Conservation (phyloP, 2,113 vertebrate species). For the Anser cygnoides region DNA sequence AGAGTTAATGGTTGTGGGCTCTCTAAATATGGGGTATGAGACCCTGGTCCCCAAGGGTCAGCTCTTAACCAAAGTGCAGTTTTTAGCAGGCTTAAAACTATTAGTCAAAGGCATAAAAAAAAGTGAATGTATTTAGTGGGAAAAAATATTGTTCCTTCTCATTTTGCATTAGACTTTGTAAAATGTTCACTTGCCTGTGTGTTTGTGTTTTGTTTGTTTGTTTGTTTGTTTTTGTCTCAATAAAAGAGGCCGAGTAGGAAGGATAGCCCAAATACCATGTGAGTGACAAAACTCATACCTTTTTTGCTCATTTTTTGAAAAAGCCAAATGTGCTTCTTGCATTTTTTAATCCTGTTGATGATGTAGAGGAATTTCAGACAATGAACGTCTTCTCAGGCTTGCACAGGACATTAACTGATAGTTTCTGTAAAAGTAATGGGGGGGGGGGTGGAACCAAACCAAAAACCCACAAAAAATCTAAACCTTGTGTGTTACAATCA, state of each 20-base stretch:
- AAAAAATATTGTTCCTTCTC: background rate
- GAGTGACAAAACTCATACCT: background rate
- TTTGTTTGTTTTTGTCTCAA: background rate
- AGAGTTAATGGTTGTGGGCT: background rate
- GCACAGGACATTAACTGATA: background rate
- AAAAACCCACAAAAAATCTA: no score
- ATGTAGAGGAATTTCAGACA: background rate
- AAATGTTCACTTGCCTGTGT: background rate
- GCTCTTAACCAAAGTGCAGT: background rate
- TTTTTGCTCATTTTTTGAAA: background rate
- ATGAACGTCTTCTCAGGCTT: background rate
- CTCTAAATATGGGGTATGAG: background rate
- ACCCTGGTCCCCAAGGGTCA: background rate
- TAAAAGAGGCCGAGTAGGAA: background rate
- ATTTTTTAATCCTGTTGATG: background rate
- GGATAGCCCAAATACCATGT: background rate
- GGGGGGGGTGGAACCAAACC: no score
- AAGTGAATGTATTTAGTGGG: background rate
- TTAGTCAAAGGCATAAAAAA: background rate
- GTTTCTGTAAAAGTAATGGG: background rate
- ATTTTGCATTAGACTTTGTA: background rate
- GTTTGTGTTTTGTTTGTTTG: background rate
- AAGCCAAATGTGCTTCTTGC: background rate
- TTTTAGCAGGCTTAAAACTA: background rate
- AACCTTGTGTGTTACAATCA: background rate